phyloP scores from a whole-genome alignment of 2,888 invertebrate genomes.

The Cantharis rustica region DNA sequence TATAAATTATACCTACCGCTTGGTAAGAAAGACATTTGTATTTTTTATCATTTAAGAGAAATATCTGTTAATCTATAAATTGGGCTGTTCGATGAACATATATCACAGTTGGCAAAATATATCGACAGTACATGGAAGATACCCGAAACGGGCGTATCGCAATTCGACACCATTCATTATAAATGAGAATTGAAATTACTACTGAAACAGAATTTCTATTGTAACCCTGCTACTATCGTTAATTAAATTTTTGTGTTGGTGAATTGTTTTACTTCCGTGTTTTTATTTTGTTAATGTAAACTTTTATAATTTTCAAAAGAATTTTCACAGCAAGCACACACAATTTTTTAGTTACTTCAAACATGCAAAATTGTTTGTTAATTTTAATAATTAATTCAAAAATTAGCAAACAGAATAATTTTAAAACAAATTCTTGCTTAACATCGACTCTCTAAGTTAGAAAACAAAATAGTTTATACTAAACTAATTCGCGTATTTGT shows the following conservation, averaged over 20 bases:
- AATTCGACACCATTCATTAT: conserved; percentile 34
- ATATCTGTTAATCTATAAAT: conserved; percentile 45
- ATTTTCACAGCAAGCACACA: not conserved
- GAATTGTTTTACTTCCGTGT: not conserved
- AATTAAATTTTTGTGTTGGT: not conserved
- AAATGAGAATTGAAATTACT: conserved; percentile 3
- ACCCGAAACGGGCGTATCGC: conserved; percentile 35
- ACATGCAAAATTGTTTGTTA: not conserved
- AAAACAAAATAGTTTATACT: not conserved
- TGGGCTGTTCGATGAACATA: conserved; percentile 52
- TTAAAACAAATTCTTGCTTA: not conserved
- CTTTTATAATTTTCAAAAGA: not conserved
- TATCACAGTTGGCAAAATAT: conserved; percentile 47
- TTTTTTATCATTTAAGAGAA: conserved; percentile 9
- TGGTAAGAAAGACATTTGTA: not conserved
- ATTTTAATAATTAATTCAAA: not conserved
- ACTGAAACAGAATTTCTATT: not conserved
- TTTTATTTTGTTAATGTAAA: not conserved
- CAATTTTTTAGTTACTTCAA: not conserved
- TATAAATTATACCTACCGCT: not conserved
- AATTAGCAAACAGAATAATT: not conserved
- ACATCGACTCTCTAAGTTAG: not conserved
- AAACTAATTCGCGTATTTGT: not conserved
- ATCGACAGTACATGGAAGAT: conserved; percentile 34
- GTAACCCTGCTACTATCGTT: not conserved